These are phyloP conservation scores for Caenorhabditis tropicalis DNA, from an alignment of 1,140 invertebrate genomes.

Conservation along the genomic window DNA sequence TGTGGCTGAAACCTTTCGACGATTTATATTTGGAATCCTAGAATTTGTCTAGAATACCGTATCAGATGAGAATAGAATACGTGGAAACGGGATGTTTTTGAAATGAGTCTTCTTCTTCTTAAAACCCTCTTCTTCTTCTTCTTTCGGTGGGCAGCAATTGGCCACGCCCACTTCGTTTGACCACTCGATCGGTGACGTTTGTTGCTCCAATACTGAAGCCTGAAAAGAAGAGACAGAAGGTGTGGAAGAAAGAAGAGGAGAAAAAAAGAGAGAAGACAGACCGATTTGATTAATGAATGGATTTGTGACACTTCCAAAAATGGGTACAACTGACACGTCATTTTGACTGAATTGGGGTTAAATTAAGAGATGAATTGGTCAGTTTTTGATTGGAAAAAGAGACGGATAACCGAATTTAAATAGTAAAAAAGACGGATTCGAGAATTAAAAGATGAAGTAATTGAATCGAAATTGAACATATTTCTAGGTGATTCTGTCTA, in stretches of 20 bases:
- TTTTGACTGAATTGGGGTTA: background rate
- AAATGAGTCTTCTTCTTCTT: background rate
- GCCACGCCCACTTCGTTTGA: constrained; percentile 40
- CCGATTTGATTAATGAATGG: constrained; percentile 37
- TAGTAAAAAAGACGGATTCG: background rate
- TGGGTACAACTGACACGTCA: background rate
- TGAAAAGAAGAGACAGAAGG: background rate
- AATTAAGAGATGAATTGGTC: background rate
- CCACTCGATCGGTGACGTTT: constrained; percentile 37
- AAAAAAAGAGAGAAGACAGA: background rate
- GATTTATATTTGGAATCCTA: background rate
- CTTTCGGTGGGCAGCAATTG: constrained; percentile 13
- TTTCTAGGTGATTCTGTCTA: too few species aligned
- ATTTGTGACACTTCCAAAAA: background rate
- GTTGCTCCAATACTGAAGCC: constrained; percentile 43
- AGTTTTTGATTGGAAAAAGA: background rate
- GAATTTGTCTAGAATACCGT: background rate
- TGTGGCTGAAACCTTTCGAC: constrained; percentile 1
- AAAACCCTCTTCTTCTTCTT: background rate
- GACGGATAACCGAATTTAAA: background rate
- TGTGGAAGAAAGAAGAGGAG: background rate
- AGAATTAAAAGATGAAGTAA: background rate
- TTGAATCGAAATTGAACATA: background rate
- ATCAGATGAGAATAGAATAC: background rate
- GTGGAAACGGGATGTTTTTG: background rate